Evolutionary conservation across 2,888 invertebrate species (phyloP), one percentile per base, ranked within the genome.

Genomic region (Calliphora vomitoria): DNA sequence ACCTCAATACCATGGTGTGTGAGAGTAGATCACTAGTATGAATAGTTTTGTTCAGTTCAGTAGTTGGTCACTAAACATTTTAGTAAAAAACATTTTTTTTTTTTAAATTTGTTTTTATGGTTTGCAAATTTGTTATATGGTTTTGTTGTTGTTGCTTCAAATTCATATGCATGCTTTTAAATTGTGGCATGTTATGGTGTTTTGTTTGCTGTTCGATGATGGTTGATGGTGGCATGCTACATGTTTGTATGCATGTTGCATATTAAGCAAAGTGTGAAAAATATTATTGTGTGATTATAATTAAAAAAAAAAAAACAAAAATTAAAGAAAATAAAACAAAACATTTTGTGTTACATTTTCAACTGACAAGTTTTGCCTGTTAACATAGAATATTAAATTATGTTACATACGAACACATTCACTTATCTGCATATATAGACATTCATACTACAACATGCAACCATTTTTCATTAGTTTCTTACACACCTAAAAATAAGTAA

Each of bases 201-300:
- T 41, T 62, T 78, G 20, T 53, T 47, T 75, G 62, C 58, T 44
- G 44, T 64, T 25, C 66, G 18, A 55, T 62, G 44, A 25, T 38
- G 1, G 68, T 41, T 62, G 20, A 50, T 55, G 38, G 79, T 75
- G 80, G 79, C 78, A 58, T 68, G 58, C 78, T 35, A 35, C 35
- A 35, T 74, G 50, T 78, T 72, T 35, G 66, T 71, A 69, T 76
- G 83, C 80, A 76, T 81, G 84, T 81, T 84, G 87, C 80, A 84
- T 74, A 81, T 84, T 81, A 87, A 81, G 66, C 55, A 84, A 81
- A 81, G 83, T 87, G 78, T 85, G 82, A 85, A 85, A 84, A 82
- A 74, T 87, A 85, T 85, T 72, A 78, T 82, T 72, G 66, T 84
- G 11, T 85, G 82, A 79, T 79, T 74, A 69, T 87, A 84, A 87